Conservation (phyloP, 2,888 invertebrate species). For the Philereme vetulata region DNA sequence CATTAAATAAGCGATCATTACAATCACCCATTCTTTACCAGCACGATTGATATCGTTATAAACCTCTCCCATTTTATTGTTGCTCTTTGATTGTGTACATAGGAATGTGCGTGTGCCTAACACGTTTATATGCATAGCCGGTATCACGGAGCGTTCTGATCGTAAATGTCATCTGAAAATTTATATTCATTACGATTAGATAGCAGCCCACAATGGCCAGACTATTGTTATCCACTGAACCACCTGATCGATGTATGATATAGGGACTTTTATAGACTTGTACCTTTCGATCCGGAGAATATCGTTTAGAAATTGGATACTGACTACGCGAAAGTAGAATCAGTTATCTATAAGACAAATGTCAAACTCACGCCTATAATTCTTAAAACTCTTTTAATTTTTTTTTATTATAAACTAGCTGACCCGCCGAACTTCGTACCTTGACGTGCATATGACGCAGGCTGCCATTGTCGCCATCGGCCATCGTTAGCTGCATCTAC, state of each 20-base stretch:
- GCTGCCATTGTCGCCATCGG: too few species aligned
- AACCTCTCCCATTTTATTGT: conserved; percentile 49
- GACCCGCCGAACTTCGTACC: too few species aligned
- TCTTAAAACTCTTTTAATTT: too few species aligned
- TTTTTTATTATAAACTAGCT: too few species aligned
- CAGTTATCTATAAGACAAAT: too few species aligned
- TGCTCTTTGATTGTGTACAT: conserved; percentile 26
- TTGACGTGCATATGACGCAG: too few species aligned
- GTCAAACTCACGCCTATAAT: too few species aligned
- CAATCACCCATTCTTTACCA: conserved; percentile 15
- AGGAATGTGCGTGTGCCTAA: conserved; percentile 65
- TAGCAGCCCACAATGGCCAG: conserved; percentile 74
- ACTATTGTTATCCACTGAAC: conserved; percentile 69
- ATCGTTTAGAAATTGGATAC: too few species aligned
- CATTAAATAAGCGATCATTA: conserved; percentile 15
- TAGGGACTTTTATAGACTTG: conserved; percentile 65
- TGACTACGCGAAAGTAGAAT: too few species aligned
- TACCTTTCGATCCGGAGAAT: conserved; percentile 40
- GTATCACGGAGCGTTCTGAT: conserved; percentile 77
- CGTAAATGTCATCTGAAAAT: conserved; percentile 83
- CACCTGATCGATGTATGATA: conserved; percentile 79
- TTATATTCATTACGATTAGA: conserved; percentile 84
- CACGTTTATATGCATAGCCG: conserved; percentile 70
- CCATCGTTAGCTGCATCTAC: too few species aligned
- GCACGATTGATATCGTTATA: conserved; percentile 39